These are phyloP conservation scores for Dysmachus trigonus DNA, from an alignment of 2,888 invertebrate species.

Conservation along the genomic window DNA sequence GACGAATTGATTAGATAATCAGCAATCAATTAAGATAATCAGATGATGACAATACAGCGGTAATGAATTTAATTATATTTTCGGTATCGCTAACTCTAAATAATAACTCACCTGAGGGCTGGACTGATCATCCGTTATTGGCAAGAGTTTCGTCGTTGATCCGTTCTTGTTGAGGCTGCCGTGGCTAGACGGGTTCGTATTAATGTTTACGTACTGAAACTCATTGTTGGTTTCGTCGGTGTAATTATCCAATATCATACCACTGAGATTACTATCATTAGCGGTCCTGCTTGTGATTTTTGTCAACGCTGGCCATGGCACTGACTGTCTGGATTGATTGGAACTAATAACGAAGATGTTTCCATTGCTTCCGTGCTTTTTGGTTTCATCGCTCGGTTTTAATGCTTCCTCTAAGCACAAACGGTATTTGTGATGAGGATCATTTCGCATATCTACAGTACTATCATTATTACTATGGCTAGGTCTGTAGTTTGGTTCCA, in stretches of 20 bases:
- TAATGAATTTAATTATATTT: neutral
- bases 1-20: neutral
- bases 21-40: neutral
- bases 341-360: slow-evolving; percentile 38
- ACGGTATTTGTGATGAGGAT: slow-evolving; percentile 22
- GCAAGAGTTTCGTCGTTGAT: slow-evolving; percentile 61
- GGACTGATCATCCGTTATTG: slow-evolving; percentile 59
- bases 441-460: neutral
- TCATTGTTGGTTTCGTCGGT: slow-evolving; percentile 49
- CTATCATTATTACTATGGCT: neutral
- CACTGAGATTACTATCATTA: slow-evolving; percentile 35
- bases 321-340: slow-evolving; percentile 27
- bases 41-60: neutral
- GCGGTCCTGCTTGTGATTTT: slow-evolving; percentile 5
- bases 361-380: slow-evolving; percentile 24
- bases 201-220: slow-evolving; percentile 54
- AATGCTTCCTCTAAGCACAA: slow-evolving; percentile 42
- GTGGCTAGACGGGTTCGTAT: slow-evolving; percentile 58
- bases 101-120: slow-evolving; percentile 60
- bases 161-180: slow-evolving; percentile 61
- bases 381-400: neutral
- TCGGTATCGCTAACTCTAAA: neutral
- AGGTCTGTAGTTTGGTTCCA: slow-evolving; percentile 13
- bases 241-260: slow-evolving; percentile 48
- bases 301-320: slow-evolving; percentile 17